phyloP scores from a whole-genome alignment of 37 sponge, comb jelly and placozoan genomes.

The Crambe crambe region DNA sequence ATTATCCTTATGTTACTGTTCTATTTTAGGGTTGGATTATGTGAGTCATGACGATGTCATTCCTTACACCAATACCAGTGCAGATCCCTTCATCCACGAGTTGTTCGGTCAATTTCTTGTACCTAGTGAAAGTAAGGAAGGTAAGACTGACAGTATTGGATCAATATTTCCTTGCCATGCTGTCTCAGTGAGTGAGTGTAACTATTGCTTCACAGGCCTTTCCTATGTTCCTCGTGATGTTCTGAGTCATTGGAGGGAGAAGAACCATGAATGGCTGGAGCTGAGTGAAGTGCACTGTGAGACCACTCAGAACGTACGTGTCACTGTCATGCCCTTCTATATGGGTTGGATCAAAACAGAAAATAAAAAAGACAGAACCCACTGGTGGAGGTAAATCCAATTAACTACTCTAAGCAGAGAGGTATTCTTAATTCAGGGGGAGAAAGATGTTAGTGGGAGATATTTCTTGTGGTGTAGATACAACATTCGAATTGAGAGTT shows the following conservation, averaged over 20 bases:
- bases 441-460: not conserved
- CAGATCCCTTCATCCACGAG: slow-evolving; percentile 82
- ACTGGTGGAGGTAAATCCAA: slow-evolving; percentile 13
- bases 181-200: no score
- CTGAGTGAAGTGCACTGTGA: slow-evolving; percentile 85
- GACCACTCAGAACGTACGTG: slow-evolving; percentile 79
- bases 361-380: not conserved
- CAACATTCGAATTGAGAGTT: slow-evolving; percentile 91
- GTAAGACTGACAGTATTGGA: no score
- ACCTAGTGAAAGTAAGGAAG: slow-evolving; percentile 33
- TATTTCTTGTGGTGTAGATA: slow-evolving; percentile 44
- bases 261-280: slow-evolving; percentile 86
- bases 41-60: slow-evolving; percentile 93
- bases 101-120: slow-evolving; percentile 86
- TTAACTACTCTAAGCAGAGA: not conserved
- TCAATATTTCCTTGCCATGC: no score
- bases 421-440: no score
- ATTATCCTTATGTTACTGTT: no score
- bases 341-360: slow-evolving; percentile 80
- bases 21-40: slow-evolving; percentile 93
- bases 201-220: slow-evolving; percentile 9
- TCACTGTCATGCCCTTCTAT: slow-evolving; percentile 95
- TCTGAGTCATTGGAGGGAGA: slow-evolving; percentile 70
- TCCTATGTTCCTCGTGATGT: slow-evolving; percentile 46
- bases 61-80: slow-evolving; percentile 73